Conservation (phyloP, 2,113 vertebrate genomes). For the Neofelis nebulosa region DNA sequence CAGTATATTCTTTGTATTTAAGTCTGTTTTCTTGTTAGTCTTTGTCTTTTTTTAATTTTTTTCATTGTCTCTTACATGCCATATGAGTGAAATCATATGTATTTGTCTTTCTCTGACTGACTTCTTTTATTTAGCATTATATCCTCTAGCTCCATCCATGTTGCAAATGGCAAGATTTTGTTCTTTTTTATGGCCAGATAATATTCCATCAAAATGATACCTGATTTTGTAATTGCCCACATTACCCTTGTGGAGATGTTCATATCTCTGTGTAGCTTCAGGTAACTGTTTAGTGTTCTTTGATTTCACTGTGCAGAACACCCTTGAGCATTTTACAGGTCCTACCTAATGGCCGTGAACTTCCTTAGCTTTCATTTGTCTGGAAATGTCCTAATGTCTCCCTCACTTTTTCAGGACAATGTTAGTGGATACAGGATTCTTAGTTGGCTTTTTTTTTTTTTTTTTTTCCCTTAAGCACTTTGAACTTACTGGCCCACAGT, state of each 20-base stretch:
- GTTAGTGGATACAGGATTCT: background rate
- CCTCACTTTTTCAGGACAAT: background rate
- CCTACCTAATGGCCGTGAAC: background rate
- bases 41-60: background rate
- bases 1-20: background rate
- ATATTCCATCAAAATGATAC: background rate
- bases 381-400: background rate
- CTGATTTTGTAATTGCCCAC: background rate
- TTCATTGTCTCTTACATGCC: background rate
- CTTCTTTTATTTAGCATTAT: background rate
- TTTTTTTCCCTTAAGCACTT: background rate
- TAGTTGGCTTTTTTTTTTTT: background rate
- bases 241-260: background rate
- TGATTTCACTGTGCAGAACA: background rate
- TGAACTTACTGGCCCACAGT: background rate
- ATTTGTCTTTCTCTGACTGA: background rate
- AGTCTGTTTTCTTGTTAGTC: background rate
- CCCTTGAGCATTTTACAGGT: background rate
- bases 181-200: background rate
- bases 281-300: background rate
- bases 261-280: background rate
- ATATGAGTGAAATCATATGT: background rate
- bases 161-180: background rate
- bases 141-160: background rate
- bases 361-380: background rate